These are phyloP conservation scores for Halictus quadricinctus DNA, from an alignment of 2,888 invertebrate genomes.

Conservation along the genomic window DNA sequence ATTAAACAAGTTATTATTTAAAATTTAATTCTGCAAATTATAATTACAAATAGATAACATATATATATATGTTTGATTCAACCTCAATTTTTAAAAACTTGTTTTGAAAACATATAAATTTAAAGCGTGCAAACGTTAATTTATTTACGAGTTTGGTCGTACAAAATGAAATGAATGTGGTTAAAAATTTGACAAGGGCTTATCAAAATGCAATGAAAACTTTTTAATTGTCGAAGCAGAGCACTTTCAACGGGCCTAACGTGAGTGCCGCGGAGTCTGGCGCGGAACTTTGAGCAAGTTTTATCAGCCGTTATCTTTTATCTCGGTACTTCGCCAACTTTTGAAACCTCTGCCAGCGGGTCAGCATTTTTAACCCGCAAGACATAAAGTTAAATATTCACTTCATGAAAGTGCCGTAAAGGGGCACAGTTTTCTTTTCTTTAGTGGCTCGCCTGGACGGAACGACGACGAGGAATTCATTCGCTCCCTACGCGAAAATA, in stretches of 20 bases:
- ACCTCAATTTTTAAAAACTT: background rate
- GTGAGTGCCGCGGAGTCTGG: conserved; percentile 53
- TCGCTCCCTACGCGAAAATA: conserved; percentile 50
- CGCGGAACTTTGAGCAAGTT: conserved; percentile 61
- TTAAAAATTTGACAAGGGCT: conserved; percentile 19
- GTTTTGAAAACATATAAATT: background rate
- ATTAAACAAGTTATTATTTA: background rate
- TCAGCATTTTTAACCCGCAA: conserved; percentile 79
- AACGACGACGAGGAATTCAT: conserved; percentile 62
- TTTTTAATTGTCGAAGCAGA: conserved; percentile 60
- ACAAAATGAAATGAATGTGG: background rate
- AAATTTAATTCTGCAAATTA: background rate
- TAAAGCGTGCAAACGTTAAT: background rate
- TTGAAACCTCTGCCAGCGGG: conserved; percentile 76
- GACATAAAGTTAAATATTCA: conserved; percentile 78
- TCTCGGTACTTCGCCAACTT: conserved; percentile 73
- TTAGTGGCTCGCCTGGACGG: conserved; percentile 46
- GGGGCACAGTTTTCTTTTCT: conserved; percentile 68
- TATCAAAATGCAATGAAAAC: conserved; percentile 49
- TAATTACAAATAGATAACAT: background rate
- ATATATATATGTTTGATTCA: no score
- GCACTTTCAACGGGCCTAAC: conserved; percentile 49
- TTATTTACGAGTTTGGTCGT: background rate
- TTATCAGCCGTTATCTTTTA: conserved; percentile 71
- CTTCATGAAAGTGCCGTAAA: conserved; percentile 75